phyloP scores from a whole-genome alignment of 2,797 vertebrate genomes.

The Lepus townsendii region DNA sequence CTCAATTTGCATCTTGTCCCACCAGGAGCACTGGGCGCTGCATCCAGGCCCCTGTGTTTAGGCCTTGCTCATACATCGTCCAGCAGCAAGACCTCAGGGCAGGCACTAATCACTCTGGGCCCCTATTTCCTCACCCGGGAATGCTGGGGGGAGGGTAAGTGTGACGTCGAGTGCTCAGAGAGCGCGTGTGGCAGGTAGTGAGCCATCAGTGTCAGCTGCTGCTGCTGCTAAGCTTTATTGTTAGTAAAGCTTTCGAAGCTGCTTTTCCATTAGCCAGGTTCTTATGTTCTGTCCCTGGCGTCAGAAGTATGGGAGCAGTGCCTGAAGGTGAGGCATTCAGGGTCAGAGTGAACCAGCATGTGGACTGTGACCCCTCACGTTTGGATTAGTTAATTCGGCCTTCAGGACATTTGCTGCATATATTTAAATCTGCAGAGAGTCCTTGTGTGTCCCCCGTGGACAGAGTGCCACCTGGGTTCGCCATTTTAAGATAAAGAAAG shows the following conservation, averaged over 20 bases:
- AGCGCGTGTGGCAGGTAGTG: rapidly evolving
- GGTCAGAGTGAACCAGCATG: neutral
- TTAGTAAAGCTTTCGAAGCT: neutral
- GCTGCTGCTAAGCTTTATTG: neutral
- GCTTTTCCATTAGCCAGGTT: neutral
- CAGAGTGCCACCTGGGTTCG: neutral
- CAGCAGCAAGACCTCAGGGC: neutral
- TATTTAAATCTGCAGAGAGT: neutral
- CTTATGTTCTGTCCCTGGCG: neutral
- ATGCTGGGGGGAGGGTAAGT: neutral
- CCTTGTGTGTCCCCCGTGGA: neutral
- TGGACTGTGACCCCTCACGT: neutral
- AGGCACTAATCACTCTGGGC: neutral
- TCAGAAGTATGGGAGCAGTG: neutral
- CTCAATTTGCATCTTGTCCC: neutral
- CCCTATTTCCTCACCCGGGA: neutral
- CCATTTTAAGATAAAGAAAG: neutral
- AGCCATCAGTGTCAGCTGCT: neutral
- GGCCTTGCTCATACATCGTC: neutral
- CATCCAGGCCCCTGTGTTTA: neutral
- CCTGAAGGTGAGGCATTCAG: neutral
- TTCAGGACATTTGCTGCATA: neutral
- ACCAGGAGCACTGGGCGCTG: neutral
- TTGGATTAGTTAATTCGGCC: neutral
- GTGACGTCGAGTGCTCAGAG: neutral